Conservation (phyloP, 2,888 invertebrate species). For the Callinectes sapidus region DNA sequence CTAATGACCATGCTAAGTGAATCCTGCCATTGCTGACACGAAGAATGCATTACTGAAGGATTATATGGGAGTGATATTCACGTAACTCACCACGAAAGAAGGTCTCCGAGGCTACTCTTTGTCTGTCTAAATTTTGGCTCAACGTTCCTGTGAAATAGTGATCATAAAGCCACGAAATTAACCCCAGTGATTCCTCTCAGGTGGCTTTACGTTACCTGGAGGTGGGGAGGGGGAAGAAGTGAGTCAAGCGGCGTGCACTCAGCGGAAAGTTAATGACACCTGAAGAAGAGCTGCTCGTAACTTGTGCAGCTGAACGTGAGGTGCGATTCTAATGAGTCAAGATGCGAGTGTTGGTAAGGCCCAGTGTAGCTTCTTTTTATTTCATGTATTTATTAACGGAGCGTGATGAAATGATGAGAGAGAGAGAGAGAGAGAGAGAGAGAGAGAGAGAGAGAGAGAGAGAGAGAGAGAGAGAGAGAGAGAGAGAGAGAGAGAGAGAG, state of each 20-base stretch:
- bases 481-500: too few species aligned
- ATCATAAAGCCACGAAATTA: background rate
- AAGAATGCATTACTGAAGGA: background rate
- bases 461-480: too few species aligned
- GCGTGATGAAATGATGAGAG: background rate
- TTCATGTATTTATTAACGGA: background rate
- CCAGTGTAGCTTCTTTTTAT: background rate
- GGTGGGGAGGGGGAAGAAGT: too few species aligned
- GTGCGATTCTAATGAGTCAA: background rate
- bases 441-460: too few species aligned
- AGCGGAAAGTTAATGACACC: background rate
- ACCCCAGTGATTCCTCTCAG: background rate
- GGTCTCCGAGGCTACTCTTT: background rate
- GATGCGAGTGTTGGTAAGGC: background rate
- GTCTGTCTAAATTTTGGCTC: background rate
- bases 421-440: too few species aligned
- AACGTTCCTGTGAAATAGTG: background rate
- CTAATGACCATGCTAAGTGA: background rate
- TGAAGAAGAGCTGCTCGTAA: background rate
- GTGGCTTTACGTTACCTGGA: background rate
- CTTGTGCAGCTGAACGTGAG: background rate
- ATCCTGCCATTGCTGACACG: background rate
- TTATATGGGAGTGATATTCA: background rate
- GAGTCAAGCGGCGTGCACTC: background rate
- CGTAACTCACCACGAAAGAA: background rate